phyloP scores from a whole-genome alignment of 2,797 vertebrate genomes.

The Anguilla obscura region DNA sequence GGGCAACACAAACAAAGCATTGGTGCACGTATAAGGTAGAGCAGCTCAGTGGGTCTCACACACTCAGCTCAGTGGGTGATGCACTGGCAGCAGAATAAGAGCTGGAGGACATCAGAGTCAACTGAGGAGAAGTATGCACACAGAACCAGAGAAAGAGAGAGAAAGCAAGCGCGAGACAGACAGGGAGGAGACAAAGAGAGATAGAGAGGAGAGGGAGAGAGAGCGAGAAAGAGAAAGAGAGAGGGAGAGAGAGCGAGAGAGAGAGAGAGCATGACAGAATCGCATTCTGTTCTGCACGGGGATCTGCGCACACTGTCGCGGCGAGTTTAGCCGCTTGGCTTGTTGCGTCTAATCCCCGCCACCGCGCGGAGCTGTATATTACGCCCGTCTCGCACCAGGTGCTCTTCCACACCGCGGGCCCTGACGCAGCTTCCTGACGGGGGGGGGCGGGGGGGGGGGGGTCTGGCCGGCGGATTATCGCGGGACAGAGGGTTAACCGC shows the following conservation, averaged over 20 bases:
- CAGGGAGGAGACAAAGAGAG: not conserved
- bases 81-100: not conserved
- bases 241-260: not conserved
- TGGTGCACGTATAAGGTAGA: not conserved
- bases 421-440: not conserved
- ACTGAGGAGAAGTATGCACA: not conserved
- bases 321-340: not conserved
- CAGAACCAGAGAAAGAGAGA: not conserved
- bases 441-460: not conserved
- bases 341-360: not conserved
- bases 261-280: not conserved
- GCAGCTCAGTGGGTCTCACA: not conserved
- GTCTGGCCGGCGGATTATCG: not conserved
- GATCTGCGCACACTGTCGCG: not conserved
- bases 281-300: not conserved
- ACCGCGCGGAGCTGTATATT: not conserved
- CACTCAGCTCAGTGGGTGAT: no score
- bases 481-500: no score
- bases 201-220: not conserved
- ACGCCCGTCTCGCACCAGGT: not conserved
- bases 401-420: slow-evolving; percentile 1
- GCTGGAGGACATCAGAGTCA: not conserved
- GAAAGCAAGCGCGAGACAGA: not conserved
- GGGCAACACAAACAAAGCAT: not conserved
- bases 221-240: not conserved